phyloP scores from a whole-genome alignment of 2,888 invertebrate species.

The Pediacus dermestoides region DNA sequence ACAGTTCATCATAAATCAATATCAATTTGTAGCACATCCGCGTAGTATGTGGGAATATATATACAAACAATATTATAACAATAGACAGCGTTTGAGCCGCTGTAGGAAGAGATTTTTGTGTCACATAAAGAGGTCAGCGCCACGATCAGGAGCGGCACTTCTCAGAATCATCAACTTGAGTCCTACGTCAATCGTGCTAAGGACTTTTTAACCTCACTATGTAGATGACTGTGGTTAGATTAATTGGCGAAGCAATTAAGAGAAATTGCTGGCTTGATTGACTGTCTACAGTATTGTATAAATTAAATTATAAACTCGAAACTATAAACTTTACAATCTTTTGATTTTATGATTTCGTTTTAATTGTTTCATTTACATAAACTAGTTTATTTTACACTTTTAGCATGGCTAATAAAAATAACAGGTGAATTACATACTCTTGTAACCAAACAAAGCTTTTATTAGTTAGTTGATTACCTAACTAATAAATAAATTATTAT shows the following conservation, averaged over 20 bases:
- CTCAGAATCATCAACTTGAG: constrained; percentile 30
- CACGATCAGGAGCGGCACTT: constrained; percentile 37
- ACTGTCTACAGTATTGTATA: constrained; percentile 11
- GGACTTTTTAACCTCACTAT: constrained; percentile 14
- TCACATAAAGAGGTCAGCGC: constrained; percentile 38
- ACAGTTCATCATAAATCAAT: constrained; percentile 34
- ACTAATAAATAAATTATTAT: too few species aligned
- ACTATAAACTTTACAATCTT: constrained; percentile 10
- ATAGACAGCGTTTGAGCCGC: constrained; percentile 30
- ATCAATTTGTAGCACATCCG: constrained; percentile 41
- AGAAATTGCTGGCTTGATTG: constrained; percentile 13
- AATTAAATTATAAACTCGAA: constrained; percentile 13
- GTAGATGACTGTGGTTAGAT: constrained; percentile 12
- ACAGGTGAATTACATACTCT: too few species aligned
- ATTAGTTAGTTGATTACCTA: too few species aligned
- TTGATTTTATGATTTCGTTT: constrained; percentile 10
- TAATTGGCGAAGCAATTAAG: constrained; percentile 17
- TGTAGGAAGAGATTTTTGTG: constrained; percentile 37
- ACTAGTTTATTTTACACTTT: too few species aligned
- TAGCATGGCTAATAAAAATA: too few species aligned
- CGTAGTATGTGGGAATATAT: constrained; percentile 39
- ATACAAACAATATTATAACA: constrained; percentile 37
- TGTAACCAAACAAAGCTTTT: too few species aligned
- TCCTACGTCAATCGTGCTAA: constrained; percentile 28
- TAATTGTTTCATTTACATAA: constrained; percentile 10